Base-by-base conservation (phyloP, 2,797 vertebrate species). In the Coracias cyanogaster region DNA sequence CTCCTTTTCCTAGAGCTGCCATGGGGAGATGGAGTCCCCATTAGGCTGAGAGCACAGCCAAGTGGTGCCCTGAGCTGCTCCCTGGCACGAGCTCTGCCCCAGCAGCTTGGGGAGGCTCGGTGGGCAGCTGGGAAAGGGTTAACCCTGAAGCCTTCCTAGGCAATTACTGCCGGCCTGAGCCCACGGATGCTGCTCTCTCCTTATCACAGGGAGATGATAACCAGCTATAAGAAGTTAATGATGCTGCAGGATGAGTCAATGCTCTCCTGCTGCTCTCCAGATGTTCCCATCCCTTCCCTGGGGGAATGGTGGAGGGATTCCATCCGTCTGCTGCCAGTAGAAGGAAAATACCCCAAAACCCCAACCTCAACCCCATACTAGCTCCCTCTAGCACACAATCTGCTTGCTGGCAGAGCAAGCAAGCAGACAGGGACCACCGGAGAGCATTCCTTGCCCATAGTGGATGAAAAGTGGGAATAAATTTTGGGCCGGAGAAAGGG, bases 201-300 rank as follows among this genome's bases (percentile, higher is more conserved):
- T 89, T 95, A 90, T 96, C 96, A 87, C 89, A 94, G 84, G 72
- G 93, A 95, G 93, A 96, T 95, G 95, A 96, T 93, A 97, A 95
- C 94, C 95, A 95, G 96, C 96, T 90, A 91, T 95, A 95, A 96
- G 96, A 97, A 96, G 94, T 96, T 97, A 97, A 97, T 95, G 97
- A 97, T 95, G 96, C 96, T 97, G 96, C 95, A 96, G 97, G 76
- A 93, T 97, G 96, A 97, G 82, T 97, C 96, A 95, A 60, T 22
- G 92, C 81, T 95, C 89, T 96, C 97, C 97, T 11, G 35, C 87
- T 89, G 93, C 89, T 97, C 90, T 96, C 94, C 96, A 96, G 96
- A 96, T 97, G 94, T 95, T 97, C 54, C 76, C 12, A 4, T 82
- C 69, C 73, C 87, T 88, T 94, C 72, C 93, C 49, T 20, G 3